phyloP scores from a whole-genome alignment of 2,113 vertebrate genomes.

The Nesogale talazaci region DNA sequence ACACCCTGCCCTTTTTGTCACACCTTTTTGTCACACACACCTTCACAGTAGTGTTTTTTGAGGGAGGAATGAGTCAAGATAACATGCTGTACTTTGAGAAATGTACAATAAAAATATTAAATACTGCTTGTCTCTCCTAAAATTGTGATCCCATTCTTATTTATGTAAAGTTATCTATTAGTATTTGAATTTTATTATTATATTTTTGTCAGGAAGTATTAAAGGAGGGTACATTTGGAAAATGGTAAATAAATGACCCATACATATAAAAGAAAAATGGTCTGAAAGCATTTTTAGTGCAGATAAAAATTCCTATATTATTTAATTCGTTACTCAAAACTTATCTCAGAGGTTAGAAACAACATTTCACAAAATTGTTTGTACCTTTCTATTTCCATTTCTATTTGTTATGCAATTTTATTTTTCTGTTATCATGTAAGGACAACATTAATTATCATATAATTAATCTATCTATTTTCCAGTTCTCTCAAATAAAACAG shows the following conservation, averaged over 20 bases:
- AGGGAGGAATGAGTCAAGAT: background rate
- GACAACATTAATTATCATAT: too few relatives aligned
- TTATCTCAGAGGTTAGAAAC: background rate
- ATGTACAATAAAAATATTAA: background rate
- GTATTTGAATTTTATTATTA: background rate
- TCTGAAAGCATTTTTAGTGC: background rate
- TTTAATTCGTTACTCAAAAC: background rate
- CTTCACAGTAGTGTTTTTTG: background rate
- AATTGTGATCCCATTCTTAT: background rate
- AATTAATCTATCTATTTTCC: background rate
- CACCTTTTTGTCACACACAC: background rate
- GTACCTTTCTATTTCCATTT: background rate
- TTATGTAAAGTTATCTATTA: background rate
- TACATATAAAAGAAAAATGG: background rate
- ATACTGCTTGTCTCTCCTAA: background rate
- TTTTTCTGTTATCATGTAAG: background rate
- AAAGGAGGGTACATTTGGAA: background rate
- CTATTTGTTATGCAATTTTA: background rate
- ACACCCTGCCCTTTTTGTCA: background rate
- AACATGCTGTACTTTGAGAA: background rate
- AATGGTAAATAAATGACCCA: background rate
- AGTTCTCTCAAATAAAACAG: background rate
- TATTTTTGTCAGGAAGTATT: conserved; percentile 2
- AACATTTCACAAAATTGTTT: background rate
- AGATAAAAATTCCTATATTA: background rate